Evolutionary conservation across 2,888 invertebrate species (phyloP).

Genomic region (Ormyrus nitidulus): DNA sequence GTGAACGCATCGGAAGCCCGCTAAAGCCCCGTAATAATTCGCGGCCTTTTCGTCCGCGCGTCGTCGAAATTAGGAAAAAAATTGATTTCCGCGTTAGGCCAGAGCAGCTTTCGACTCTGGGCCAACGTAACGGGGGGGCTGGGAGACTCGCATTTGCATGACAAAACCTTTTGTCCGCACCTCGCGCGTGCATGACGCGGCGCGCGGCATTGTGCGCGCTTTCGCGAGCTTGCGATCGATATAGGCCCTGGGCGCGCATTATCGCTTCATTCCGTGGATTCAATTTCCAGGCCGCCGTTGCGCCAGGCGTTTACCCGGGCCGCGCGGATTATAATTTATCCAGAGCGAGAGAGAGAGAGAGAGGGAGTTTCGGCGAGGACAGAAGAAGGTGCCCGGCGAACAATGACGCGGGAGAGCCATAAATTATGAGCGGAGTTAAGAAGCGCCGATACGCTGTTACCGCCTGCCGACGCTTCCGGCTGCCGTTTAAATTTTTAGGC

Average conservation of each 20-base stretch:
- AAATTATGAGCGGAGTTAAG: constrained; percentile 8
- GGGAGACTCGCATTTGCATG: constrained; percentile 37
- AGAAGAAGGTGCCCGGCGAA: not conserved
- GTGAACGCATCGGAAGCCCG: too few relatives aligned
- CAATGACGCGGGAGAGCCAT: not conserved
- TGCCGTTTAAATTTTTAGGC: too few relatives aligned
- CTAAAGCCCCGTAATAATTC: too few relatives aligned
- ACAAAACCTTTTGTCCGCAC: constrained; percentile 49
- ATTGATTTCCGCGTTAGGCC: constrained; percentile 7
- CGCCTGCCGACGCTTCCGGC: too few relatives aligned
- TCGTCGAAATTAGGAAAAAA: constrained; percentile 25
- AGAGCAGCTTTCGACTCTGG: not conserved
- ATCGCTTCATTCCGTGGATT: constrained; percentile 43
- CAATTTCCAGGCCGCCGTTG: constrained; percentile 23
- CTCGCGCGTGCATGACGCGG: constrained; percentile 1
- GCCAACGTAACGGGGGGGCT: not conserved
- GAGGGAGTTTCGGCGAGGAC: too few relatives aligned
- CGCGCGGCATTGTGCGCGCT: not conserved
- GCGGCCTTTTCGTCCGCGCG: not conserved
- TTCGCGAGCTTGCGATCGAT: constrained; percentile 23
- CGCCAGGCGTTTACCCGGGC: too few relatives aligned
- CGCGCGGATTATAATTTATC: constrained; percentile 31
- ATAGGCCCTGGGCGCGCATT: constrained; percentile 37
- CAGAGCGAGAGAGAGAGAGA: not conserved
- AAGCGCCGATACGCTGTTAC: not conserved